Conservation (phyloP, 2,888 invertebrate genomes). For the Prosopocoilus inquinatus region DNA sequence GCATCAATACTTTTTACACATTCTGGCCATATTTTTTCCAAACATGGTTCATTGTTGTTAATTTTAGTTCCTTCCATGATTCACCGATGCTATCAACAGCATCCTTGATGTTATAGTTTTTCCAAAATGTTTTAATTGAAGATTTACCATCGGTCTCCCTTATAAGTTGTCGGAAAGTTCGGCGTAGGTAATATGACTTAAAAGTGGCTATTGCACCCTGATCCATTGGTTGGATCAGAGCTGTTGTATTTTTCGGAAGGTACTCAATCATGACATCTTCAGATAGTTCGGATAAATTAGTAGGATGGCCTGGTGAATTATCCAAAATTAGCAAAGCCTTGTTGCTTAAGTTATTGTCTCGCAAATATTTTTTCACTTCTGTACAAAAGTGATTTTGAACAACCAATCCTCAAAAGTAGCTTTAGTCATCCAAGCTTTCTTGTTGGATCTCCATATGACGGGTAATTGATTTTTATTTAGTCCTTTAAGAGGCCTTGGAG, state of each 20-base stretch:
- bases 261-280: too few species aligned
- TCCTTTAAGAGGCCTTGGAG: too few species aligned
- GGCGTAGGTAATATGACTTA: conserved; percentile 24
- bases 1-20: too few species aligned
- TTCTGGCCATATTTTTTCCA: conserved; percentile 32
- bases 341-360: too few species aligned
- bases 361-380: conserved; percentile 26
- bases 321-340: too few species aligned
- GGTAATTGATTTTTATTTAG: too few species aligned
- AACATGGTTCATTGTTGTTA: conserved; percentile 30
- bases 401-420: conserved; percentile 24
- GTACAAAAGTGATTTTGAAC: conserved; percentile 23
- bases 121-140: conserved; percentile 25
- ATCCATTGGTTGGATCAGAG: conserved; percentile 29
- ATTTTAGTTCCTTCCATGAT: conserved; percentile 32
- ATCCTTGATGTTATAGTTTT: too few species aligned
- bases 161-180: conserved; percentile 24
- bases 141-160: conserved; percentile 20
- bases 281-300: too few species aligned
- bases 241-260: conserved; percentile 27
- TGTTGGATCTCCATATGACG: too few species aligned
- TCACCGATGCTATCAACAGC: conserved; percentile 29
- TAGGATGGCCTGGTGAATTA: too few species aligned
- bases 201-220: conserved; percentile 25
- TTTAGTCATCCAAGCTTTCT: too few species aligned